A percentile compares a stretch with the other conserved stretches of the same genome.
These are phyloP conservation scores for Emydura subglobosa DNA, from an alignment of 2,113 vertebrate genomes.

Conservation along the genomic window DNA sequence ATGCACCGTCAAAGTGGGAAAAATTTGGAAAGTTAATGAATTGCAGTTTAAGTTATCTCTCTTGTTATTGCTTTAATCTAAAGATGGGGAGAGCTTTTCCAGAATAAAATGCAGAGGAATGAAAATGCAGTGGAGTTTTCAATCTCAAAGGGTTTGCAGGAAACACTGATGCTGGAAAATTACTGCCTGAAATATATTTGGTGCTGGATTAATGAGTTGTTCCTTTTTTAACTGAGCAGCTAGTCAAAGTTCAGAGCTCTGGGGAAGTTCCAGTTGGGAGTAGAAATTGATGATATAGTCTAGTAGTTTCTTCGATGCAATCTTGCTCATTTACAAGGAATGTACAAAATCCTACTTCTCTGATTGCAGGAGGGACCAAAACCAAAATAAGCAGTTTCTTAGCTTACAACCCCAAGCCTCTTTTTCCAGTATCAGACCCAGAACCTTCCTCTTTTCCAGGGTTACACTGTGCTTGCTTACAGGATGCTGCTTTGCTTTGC, in stretches of 20 bases:
- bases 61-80: background rate
- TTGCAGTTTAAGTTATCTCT: background rate
- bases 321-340: background rate
- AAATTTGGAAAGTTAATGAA: background rate
- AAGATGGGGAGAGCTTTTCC: background rate
- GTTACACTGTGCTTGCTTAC: background rate
- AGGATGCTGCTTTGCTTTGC: background rate
- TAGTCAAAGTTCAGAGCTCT: background rate
- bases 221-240: background rate
- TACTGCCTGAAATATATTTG: accelerated
- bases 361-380: background rate
- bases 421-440: background rate
- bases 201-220: background rate
- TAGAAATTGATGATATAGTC: background rate
- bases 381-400: background rate
- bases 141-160: background rate
- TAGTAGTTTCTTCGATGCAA: background rate
- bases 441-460: background rate
- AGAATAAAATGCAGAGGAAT: background rate
- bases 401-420: background rate
- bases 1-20: background rate
- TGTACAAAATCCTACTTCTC: background rate
- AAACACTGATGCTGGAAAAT: background rate
- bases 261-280: background rate
- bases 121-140: background rate